Evolutionary conservation across 2,113 vertebrate genomes (phyloP).

Genomic region (Poecilia latipinna): DNA sequence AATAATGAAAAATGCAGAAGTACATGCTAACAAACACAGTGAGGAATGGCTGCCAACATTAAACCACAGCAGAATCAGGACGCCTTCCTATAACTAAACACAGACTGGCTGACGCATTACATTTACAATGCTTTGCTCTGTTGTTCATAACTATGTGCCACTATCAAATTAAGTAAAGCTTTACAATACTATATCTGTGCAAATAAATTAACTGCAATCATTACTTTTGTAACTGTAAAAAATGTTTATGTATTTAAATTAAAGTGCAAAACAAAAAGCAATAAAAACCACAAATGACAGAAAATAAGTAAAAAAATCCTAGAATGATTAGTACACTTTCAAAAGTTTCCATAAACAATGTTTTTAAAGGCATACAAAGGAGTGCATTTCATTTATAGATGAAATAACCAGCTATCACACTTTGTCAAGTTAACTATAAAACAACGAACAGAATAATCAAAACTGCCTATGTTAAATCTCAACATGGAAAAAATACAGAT

Average conservation of each 20-base stretch:
- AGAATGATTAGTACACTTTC: slow-evolving; percentile 5
- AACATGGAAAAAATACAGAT: not conserved
- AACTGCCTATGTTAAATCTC: not conserved
- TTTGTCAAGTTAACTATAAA: not conserved
- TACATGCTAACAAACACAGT: not conserved
- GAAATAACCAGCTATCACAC: not conserved
- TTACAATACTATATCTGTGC: slow-evolving; percentile 17
- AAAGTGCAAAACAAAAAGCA: not conserved
- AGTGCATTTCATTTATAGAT: not conserved
- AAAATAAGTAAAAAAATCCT: not conserved
- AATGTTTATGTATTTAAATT: not conserved
- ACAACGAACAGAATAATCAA: not conserved
- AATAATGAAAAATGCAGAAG: slow-evolving; percentile 8
- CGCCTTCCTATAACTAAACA: not conserved
- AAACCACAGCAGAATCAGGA: slow-evolving; percentile 7
- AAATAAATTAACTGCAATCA: slow-evolving; percentile 5
- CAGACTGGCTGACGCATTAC: slow-evolving; percentile 13
- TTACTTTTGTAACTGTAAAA: slow-evolving; percentile 19
- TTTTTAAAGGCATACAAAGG: slow-evolving; percentile 2
- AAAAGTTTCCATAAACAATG: not conserved
- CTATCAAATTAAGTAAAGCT: slow-evolving; percentile 30
- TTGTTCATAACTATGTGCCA: slow-evolving; percentile 17
- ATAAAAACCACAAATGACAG: not conserved
- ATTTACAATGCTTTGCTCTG: not conserved
- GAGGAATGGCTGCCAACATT: not conserved